Evolutionary conservation across 1,140 invertebrate species (phyloP), one percentile per base, ranked within the genome.

Genomic region (Drosophila ercepeae): DNA sequence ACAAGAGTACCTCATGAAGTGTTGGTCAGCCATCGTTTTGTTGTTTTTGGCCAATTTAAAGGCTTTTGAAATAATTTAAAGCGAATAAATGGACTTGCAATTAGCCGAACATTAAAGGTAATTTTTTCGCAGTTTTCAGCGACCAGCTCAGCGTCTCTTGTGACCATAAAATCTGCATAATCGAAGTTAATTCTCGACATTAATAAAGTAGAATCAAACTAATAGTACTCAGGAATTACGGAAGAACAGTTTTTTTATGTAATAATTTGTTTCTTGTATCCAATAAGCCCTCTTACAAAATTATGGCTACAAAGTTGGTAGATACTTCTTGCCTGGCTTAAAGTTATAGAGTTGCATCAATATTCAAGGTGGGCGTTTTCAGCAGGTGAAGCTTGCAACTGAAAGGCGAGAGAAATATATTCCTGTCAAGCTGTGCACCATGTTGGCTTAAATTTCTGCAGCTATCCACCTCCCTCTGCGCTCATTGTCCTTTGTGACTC

Each of bases 201-300:
- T 86, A 83, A 83, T 83, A 86, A 79, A 86, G 60, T 61, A 63
- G 53, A 63, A 45, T 55, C 36, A 21, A 52, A 27, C 14, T 59
- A 21, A 18, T 23, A 64, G 46, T 72, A 34, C 53, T 41, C 18
- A 6, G 32, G 11, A 44, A n/a, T n/a, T n/a, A n/a, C n/a, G n/a
- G n/a, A n/a, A n/a, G n/a, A 44, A 32, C 9, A 32, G 11, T 32
- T 32, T 32, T 9, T 32, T 32, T 11, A 32, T 32, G 11, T 32
- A 32, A 32, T 32, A n/a, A 32, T 32, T 21, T 21, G 9, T 3
- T 27, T 32, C 29, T 11, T 39, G 13, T 16, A 39, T 4, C 36
- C 21, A 36, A 4, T 16, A 25, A 25, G 45, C 7, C 44, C n/a
- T 65, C 36, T 39, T 16, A 39, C 8, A 19, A 42, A 7, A 42